These are phyloP conservation scores for Alca torda DNA, from an alignment of 2,797 vertebrate genomes.

Conservation along the genomic window DNA sequence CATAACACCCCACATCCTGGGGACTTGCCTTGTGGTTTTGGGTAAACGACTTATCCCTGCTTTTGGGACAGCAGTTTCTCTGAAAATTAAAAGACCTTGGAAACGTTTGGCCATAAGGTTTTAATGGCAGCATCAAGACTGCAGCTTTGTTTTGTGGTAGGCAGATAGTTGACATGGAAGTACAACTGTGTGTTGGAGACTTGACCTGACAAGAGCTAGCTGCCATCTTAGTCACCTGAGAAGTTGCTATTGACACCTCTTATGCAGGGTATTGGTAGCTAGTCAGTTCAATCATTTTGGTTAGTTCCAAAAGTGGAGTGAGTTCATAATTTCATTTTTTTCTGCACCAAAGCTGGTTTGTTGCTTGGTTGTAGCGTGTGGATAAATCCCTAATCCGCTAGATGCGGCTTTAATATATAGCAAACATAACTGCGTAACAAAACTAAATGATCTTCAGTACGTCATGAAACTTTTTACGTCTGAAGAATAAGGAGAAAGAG, in stretches of 20 bases:
- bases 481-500: not conserved
- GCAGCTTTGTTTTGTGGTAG: not conserved
- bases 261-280: not conserved
- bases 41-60: not conserved
- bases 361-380: not conserved
- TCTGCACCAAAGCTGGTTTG: not conserved
- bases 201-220: not conserved
- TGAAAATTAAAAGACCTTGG: fast-evolving
- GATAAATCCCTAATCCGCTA: not conserved
- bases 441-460: not conserved
- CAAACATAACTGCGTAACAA: not conserved
- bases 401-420: not conserved
- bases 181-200: fast-evolving
- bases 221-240: not conserved
- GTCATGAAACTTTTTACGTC: not conserved
- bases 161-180: fast-evolving
- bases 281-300: not conserved
- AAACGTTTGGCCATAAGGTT: fast-evolving
- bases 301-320: not conserved
- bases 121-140: too few relatives aligned
- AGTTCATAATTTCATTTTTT: not conserved
- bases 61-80: not conserved
- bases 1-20: too few relatives aligned
- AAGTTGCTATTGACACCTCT: not conserved
- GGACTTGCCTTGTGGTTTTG: not conserved